Conservation (phyloP, 2,888 invertebrate species). For the Idaea biselata region DNA sequence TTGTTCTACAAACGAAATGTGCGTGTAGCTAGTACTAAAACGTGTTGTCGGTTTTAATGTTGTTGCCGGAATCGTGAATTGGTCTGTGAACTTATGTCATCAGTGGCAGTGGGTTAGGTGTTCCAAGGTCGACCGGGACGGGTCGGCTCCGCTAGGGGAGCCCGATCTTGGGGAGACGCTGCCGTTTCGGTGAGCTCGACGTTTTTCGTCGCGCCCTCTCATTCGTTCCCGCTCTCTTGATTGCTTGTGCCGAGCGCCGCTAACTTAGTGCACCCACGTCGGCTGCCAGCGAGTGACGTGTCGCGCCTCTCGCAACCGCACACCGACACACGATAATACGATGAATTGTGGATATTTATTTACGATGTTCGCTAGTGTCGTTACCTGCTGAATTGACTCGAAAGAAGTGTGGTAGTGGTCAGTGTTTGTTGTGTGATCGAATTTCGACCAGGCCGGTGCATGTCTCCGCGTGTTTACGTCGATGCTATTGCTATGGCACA, state of each 20-base stretch:
- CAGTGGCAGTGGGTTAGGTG: not conserved
- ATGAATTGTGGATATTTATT: constrained; percentile 52
- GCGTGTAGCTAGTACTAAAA: not conserved
- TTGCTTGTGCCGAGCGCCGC: constrained; percentile 35
- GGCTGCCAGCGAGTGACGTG: constrained; percentile 59
- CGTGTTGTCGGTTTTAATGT: not conserved
- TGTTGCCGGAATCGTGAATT: constrained; percentile 2
- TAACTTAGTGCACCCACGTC: constrained; percentile 64
- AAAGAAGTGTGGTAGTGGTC: constrained; percentile 27
- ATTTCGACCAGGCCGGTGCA: constrained; percentile 37
- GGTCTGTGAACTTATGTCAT: constrained; percentile 4
- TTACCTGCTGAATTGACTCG: constrained; percentile 38
- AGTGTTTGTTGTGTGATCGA: constrained; percentile 34
- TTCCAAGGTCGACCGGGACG: not conserved
- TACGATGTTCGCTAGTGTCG: constrained; percentile 42
- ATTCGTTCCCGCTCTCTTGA: constrained; percentile 60
- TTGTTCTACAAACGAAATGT: not conserved
- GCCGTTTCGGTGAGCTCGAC: not conserved
- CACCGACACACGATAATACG: constrained; percentile 37
- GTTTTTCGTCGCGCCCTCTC: constrained; percentile 48
- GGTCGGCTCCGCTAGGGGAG: not conserved
- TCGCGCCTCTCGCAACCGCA: constrained; percentile 41
- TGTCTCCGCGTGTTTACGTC: constrained; percentile 55
- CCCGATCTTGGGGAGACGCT: not conserved
- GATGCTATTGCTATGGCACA: constrained; percentile 43